Conservation (phyloP, 2,888 invertebrate genomes). For the Amphipyra berbera region DNA sequence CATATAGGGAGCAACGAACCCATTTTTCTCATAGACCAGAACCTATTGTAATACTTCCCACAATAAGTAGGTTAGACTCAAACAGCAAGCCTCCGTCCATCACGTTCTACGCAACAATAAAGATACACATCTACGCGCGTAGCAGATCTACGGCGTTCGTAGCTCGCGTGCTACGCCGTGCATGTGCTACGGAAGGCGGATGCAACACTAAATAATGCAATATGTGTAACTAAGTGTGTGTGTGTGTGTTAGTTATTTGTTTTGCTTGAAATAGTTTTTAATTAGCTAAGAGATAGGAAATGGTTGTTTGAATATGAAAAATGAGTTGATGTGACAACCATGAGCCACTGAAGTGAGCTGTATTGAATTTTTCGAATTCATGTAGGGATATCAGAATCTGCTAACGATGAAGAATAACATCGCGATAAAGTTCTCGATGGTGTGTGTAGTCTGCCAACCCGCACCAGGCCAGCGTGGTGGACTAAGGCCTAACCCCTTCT, state of each 20-base stretch:
- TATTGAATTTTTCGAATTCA: neutral
- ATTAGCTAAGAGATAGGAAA: slow-evolving; percentile 33
- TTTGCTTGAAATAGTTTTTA: slow-evolving; percentile 34
- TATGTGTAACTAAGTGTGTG: slow-evolving; percentile 14
- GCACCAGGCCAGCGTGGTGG: too few relatives aligned
- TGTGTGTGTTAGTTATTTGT: slow-evolving; percentile 27
- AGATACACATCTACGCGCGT: slow-evolving; percentile 51
- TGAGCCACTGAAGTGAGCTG: neutral
- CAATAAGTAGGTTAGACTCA: slow-evolving; percentile 5
- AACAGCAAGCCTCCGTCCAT: slow-evolving; percentile 14
- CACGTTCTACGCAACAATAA: slow-evolving; percentile 47
- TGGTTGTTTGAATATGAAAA: slow-evolving; percentile 5
- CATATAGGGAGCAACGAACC: too few relatives aligned
- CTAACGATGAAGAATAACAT: too few relatives aligned
- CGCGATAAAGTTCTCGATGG: too few relatives aligned
- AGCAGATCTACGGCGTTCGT: slow-evolving; percentile 65
- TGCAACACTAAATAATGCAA: slow-evolving; percentile 62
- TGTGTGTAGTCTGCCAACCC: too few relatives aligned
- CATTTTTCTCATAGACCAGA: neutral
- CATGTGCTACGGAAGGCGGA: slow-evolving; percentile 67
- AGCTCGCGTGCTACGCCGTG: slow-evolving; percentile 62
- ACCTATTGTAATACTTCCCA: neutral
- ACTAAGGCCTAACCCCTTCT: too few relatives aligned
- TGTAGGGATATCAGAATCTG: neutral
- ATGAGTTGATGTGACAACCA: neutral